A percentile compares a stretch with the other conserved stretches of the same genome.
Evolutionary conservation across 2,888 invertebrate genomes (phyloP).

Genomic region (Hyposoter didymator): DNA sequence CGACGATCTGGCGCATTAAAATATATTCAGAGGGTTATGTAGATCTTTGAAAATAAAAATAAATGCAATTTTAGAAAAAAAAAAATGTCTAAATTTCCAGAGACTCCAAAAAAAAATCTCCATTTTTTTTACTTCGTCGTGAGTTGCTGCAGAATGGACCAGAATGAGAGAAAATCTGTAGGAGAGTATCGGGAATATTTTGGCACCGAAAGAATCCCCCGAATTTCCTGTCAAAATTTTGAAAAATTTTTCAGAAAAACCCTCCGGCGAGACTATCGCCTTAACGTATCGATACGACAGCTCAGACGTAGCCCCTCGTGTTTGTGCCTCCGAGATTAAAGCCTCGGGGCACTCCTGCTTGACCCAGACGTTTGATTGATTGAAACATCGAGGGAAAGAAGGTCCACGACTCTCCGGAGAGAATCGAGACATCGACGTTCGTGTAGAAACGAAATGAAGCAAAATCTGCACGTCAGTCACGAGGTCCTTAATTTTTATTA

Average conservation of each 20-base stretch:
- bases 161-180: too few species aligned
- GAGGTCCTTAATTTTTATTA: not conserved
- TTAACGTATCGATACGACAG: slow-evolving; percentile 45
- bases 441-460: not conserved
- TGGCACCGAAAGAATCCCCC: too few species aligned
- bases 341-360: slow-evolving; percentile 52
- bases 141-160: too few species aligned
- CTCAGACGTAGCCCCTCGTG: slow-evolving; percentile 51
- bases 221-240: too few species aligned
- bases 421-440: not conserved
- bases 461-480: not conserved
- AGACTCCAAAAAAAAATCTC: not conserved
- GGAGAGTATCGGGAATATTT: too few species aligned
- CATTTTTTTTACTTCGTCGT: too few species aligned
- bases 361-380: slow-evolving; percentile 60
- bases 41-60: not conserved
- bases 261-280: not conserved
- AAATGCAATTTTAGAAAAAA: not conserved
- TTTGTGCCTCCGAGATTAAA: slow-evolving; percentile 59
- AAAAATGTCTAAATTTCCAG: not conserved
- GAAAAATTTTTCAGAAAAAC: too few species aligned
- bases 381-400: slow-evolving; percentile 19
- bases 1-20: not conserved
- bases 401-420: not conserved
- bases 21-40: not conserved